phyloP scores from a whole-genome alignment of 2,888 invertebrate genomes.

The Pristionchus japonicus region DNA sequence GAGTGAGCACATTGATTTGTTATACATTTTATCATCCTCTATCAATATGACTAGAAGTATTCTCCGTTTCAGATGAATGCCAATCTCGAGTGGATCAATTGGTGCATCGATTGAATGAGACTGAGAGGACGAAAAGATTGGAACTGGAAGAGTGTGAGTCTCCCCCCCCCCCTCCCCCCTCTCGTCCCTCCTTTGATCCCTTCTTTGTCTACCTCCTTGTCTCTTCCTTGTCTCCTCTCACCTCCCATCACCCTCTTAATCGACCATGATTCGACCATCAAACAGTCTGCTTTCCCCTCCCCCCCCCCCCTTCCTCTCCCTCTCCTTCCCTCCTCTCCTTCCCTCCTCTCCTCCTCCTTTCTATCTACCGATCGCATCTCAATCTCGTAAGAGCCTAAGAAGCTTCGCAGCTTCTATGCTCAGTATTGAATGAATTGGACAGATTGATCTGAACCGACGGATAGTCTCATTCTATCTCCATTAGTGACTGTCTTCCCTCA shows the following conservation, averaged over 20 bases:
- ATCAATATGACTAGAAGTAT: background rate
- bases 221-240: conserved; percentile 36
- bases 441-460: background rate
- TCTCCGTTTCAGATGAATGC: background rate
- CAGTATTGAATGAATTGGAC: conserved; percentile 13
- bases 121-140: conserved; percentile 25
- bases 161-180: background rate
- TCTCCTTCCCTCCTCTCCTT: background rate
- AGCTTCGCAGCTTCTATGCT: background rate
- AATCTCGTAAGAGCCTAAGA: background rate
- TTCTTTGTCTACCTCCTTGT: conserved; percentile 39
- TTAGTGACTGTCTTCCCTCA: background rate
- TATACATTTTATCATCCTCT: background rate
- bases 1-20: conserved; percentile 43
- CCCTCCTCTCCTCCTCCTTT: background rate
- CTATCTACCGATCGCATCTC: conserved; percentile 33
- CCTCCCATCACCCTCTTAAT: conserved; percentile 33
- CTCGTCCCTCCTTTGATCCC: background rate
- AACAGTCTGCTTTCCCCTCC: conserved; percentile 20
- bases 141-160: conserved; percentile 41
- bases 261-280: background rate
- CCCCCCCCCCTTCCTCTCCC: conserved; percentile 35
- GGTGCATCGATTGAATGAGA: background rate
- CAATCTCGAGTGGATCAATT: conserved; percentile 40
- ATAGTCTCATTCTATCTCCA: background rate